phyloP scores from a whole-genome alignment of 2,113 vertebrate genomes.

The Clupea harengus region DNA sequence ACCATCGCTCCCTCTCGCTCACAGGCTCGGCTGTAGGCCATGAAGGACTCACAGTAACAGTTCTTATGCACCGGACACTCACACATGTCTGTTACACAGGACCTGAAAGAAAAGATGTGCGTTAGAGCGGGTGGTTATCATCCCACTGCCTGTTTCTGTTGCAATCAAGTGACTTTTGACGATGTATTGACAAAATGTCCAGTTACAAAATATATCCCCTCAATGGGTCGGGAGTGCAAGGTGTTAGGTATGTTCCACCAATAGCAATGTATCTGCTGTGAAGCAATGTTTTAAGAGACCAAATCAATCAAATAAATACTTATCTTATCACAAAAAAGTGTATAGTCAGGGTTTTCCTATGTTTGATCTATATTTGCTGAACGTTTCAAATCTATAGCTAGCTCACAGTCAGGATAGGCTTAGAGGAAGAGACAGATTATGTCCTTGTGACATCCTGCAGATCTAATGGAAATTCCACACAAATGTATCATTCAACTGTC shows the following conservation, averaged over 20 bases:
- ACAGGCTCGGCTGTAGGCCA: constrained; percentile 91
- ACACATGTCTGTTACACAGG: constrained; percentile 98
- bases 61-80: constrained; percentile 96
- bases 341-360: background rate
- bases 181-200: background rate
- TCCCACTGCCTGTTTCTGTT: background rate
- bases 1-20: constrained; percentile 84
- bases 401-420: background rate
- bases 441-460: background rate
- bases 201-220: background rate
- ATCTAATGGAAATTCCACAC: background rate
- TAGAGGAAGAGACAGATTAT: background rate
- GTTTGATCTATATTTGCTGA: background rate
- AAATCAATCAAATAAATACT: background rate
- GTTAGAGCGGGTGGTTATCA: background rate
- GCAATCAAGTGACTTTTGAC: background rate
- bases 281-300: background rate
- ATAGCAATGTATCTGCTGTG: background rate
- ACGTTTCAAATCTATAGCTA: background rate
- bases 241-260: background rate
- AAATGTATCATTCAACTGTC: background rate
- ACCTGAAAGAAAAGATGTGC: constrained; percentile 69
- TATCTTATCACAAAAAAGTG: background rate
- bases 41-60: constrained; percentile 96
- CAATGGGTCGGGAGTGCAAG: background rate